Evolutionary conservation across 2,888 invertebrate genomes (phyloP).

Genomic region (Hedya salicella): DNA sequence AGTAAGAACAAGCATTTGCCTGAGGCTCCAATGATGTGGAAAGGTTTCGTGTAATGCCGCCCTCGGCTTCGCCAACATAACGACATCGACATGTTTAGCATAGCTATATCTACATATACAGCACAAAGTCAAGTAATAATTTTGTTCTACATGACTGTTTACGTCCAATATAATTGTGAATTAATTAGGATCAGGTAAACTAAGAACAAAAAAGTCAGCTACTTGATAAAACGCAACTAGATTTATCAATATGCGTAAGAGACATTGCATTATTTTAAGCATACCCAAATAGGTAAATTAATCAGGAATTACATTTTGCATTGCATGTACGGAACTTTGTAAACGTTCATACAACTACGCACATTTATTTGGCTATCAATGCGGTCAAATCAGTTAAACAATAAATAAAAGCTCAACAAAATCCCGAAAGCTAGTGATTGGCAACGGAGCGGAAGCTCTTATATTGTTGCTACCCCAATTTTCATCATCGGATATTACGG

Average conservation of each 20-base stretch:
- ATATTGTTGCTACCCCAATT: constrained; percentile 21
- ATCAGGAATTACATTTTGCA: not conserved
- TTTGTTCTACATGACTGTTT: not conserved
- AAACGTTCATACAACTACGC: not conserved
- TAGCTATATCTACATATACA: not conserved
- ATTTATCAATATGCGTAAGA: not conserved
- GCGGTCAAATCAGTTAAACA: constrained; percentile 11
- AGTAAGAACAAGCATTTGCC: constrained; percentile 24
- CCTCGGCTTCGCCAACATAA: constrained; percentile 4
- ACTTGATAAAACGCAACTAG: not conserved
- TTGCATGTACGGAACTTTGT: constrained; percentile 16
- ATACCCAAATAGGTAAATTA: not conserved
- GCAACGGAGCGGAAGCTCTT: constrained; percentile 3
- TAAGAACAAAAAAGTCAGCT: not conserved
- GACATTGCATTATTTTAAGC: too few relatives aligned
- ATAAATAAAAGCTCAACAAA: not conserved
- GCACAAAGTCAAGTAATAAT: not conserved
- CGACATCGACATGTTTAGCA: constrained; percentile 6
- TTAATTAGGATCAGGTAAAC: not conserved
- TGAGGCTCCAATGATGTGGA: constrained; percentile 27
- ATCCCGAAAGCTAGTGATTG: not conserved
- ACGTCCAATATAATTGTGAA: not conserved
- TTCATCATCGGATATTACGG: constrained; percentile 31
- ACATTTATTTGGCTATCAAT: constrained; percentile 1
- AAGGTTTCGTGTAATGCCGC: constrained; percentile 23